Base-by-base conservation (phyloP, 2,888 invertebrate species). In the Aromia moschata region DNA sequence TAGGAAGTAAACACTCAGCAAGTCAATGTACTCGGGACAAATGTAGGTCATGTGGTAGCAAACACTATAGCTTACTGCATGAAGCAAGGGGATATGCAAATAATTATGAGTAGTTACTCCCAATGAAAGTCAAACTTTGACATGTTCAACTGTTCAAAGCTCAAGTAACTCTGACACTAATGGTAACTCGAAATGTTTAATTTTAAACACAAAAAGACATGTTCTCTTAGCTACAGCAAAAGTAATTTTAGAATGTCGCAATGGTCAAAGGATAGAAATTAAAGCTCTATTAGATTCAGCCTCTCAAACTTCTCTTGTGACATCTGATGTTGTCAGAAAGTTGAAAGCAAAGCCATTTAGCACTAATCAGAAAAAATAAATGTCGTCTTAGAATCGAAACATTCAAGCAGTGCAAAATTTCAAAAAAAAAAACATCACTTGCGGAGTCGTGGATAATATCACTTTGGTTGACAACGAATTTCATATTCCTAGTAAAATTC, bases 391-490 rank as follows among this genome's bases (percentile, higher is more conserved):
- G n/a, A n/a, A n/a, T n/a, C n/a, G n/a, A n/a, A n/a, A n/a, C n/a
- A n/a, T n/a, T n/a, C n/a, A n/a, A n/a, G n/a, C 11, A 43, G 12
- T n/a, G 10, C 3, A 17, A 43, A 43, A 43, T 5, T 43, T 2
- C n/a, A n/a, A n/a, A n/a, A n/a, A n/a, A n/a, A n/a, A n/a, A n/a
- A 43, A 17, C 4, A 5, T 43, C 10, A 10, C 43, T 7, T 55
- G 45, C 40, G 46, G 17, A n/a, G 16, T 55, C 25, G n/a, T 55
- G 5, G 30, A 55, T 4, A 41, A 56, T 4, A 43, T 53, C 4
- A 10, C 9, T 5, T 14, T 55, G 7, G 55, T 38, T 2, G n/a
- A n/a, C n/a, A n/a, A n/a, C n/a, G n/a, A n/a, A n/a, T n/a, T n/a
- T n/a, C n/a, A n/a, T n/a, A n/a, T n/a, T n/a, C n/a, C n/a, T n/a